A percentile compares a stretch with the other conserved stretches of the same genome.
Evolutionary conservation across 2,888 invertebrate genomes (phyloP).

Genomic region (Villa cingulata): DNA sequence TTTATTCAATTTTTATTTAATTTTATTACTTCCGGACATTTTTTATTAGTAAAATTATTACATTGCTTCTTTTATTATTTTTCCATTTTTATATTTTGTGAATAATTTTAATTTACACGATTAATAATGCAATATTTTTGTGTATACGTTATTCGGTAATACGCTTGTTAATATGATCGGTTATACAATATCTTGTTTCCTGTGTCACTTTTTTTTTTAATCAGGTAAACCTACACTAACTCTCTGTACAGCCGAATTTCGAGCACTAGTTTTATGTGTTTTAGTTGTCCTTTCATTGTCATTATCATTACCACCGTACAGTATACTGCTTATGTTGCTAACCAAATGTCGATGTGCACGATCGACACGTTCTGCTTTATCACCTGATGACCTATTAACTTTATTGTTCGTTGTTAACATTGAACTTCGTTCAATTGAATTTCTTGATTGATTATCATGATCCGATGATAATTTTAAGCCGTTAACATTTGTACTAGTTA

Average conservation of each 20-base stretch:
- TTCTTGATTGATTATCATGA: not conserved
- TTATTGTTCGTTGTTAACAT: not conserved
- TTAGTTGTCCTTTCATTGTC: slow-evolving; percentile 1
- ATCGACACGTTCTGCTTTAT: not conserved
- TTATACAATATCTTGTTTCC: not conserved
- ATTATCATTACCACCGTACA: slow-evolving; percentile 10
- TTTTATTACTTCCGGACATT: too few species aligned
- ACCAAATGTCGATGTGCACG: slow-evolving; percentile 12
- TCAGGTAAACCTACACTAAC: slow-evolving; percentile 16
- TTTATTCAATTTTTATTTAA: too few species aligned
- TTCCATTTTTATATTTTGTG: too few species aligned
- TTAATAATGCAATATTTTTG: too few species aligned
- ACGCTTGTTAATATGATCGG: too few species aligned
- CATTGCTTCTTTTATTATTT: too few species aligned
- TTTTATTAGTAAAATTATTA: too few species aligned
- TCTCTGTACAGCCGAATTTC: slow-evolving; percentile 14
- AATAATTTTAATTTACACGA: too few species aligned
- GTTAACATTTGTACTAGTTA: too few species aligned
- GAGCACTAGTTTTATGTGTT: slow-evolving; percentile 3
- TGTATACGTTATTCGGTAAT: too few species aligned
- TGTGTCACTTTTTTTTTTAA: not conserved
- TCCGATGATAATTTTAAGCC: not conserved
- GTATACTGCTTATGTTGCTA: slow-evolving; percentile 11
- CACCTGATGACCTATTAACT: not conserved
- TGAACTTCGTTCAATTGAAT: not conserved